These are phyloP conservation scores for Empis livida DNA, from an alignment of 2,888 invertebrate genomes.

Conservation along the genomic window DNA sequence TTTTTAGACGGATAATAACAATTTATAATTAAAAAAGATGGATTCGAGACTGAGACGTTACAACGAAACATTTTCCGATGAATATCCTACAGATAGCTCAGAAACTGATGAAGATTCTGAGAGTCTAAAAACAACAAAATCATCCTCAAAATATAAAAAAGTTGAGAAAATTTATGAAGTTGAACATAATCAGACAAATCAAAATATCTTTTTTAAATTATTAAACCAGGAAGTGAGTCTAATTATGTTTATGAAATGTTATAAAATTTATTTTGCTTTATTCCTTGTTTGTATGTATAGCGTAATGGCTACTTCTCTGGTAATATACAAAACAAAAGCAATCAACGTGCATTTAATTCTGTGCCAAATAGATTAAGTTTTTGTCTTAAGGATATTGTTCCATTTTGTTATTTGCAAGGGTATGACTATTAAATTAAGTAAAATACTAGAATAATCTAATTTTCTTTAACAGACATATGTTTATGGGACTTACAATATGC, in stretches of 20 bases:
- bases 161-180: background rate
- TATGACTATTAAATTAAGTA: constrained; percentile 12
- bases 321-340: constrained; percentile 35
- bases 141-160: background rate
- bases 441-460: constrained; percentile 1
- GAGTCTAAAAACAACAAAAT: background rate
- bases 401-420: constrained; percentile 40
- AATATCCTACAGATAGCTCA: background rate
- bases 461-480: constrained; percentile 60
- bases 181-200: constrained; percentile 14
- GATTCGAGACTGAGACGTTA: too few species aligned
- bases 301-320: constrained; percentile 41
- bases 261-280: background rate
- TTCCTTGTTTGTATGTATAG: constrained; percentile 26
- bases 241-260: background rate
- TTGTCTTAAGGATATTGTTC: constrained; percentile 49
- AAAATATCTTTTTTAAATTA: constrained; percentile 39
- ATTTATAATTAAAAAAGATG: too few species aligned
- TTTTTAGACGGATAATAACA: too few species aligned
- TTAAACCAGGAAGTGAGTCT: constrained; percentile 47
- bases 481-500: constrained; percentile 91
- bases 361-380: constrained; percentile 47
- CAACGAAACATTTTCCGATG: too few species aligned
- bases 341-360: constrained; percentile 37
- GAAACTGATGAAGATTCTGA: background rate